Conservation (phyloP, 2,888 invertebrate species). For the Andrena trimmerana region DNA sequence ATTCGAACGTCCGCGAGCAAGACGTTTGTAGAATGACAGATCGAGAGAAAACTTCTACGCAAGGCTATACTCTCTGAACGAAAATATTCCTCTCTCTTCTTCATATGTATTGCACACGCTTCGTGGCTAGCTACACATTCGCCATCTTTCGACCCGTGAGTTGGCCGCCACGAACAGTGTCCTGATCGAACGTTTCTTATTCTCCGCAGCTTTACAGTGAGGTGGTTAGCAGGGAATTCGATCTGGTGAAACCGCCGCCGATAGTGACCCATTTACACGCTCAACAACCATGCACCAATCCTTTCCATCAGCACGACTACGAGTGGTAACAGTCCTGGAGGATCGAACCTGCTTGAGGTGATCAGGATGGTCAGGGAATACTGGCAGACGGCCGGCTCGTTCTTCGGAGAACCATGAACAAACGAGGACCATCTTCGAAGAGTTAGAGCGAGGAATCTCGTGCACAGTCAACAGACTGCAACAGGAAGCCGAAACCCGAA, state of each 20-base stretch:
- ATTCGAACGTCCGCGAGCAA: slow-evolving; percentile 60
- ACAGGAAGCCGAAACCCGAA: neutral
- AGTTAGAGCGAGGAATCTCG: neutral
- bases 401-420: slow-evolving; percentile 25
- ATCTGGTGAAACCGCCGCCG: slow-evolving; percentile 78
- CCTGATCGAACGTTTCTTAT: slow-evolving; percentile 6
- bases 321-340: slow-evolving; percentile 81
- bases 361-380: slow-evolving; percentile 40
- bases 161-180: no score
- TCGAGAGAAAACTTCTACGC: slow-evolving; percentile 57
- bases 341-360: slow-evolving; percentile 52
- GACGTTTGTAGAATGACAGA: slow-evolving; percentile 36
- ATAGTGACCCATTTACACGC: slow-evolving; percentile 83
- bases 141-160: neutral
- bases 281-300: slow-evolving; percentile 84
- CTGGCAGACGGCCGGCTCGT: slow-evolving; percentile 30
- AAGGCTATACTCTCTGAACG: slow-evolving; percentile 70
- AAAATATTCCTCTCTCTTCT: slow-evolving; percentile 39
- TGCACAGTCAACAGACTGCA: neutral
- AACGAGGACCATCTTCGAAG: slow-evolving; percentile 24
- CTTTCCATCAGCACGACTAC: slow-evolving; percentile 82
- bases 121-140: neutral
- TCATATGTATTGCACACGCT: slow-evolving; percentile 5
- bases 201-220: slow-evolving; percentile 80
- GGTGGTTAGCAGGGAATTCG: slow-evolving; percentile 78